phyloP scores from a whole-genome alignment of 2,888 invertebrate species.

The Dimorphilus gyrociliatus region DNA sequence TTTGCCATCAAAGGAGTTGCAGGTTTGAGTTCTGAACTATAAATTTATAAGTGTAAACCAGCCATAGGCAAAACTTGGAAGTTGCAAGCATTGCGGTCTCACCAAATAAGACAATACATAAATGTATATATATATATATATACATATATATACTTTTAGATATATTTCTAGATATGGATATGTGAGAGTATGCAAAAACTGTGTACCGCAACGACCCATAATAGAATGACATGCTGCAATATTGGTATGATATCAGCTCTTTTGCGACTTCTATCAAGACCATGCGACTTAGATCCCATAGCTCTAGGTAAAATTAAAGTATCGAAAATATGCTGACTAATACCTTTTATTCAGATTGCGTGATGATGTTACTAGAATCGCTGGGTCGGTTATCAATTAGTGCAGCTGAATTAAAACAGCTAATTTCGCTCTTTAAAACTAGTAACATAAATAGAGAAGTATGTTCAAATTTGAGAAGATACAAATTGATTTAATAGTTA shows the following conservation, averaged over 20 bases:
- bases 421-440: slow-evolving; percentile 40
- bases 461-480: background rate
- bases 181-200: slow-evolving; percentile 27
- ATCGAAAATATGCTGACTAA: background rate
- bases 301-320: slow-evolving; percentile 26
- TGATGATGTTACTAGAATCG: slow-evolving; percentile 44
- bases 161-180: no score
- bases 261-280: slow-evolving; percentile 38
- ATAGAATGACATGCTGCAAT: slow-evolving; percentile 44
- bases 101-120: no score
- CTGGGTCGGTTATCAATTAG: slow-evolving; percentile 45
- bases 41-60: no score
- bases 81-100: no score
- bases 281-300: slow-evolving; percentile 35
- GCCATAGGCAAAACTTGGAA: no score
- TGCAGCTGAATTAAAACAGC: slow-evolving; percentile 44
- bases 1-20: slow-evolving; percentile 31
- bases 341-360: slow-evolving; percentile 32
- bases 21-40: no score
- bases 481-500: background rate
- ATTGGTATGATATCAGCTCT: slow-evolving; percentile 41
- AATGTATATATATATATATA: no score
- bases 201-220: slow-evolving; percentile 34
- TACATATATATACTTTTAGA: no score
- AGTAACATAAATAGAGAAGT: no score